phyloP scores from a whole-genome alignment of 2,113 vertebrate genomes.

The Addax nasomaculatus region DNA sequence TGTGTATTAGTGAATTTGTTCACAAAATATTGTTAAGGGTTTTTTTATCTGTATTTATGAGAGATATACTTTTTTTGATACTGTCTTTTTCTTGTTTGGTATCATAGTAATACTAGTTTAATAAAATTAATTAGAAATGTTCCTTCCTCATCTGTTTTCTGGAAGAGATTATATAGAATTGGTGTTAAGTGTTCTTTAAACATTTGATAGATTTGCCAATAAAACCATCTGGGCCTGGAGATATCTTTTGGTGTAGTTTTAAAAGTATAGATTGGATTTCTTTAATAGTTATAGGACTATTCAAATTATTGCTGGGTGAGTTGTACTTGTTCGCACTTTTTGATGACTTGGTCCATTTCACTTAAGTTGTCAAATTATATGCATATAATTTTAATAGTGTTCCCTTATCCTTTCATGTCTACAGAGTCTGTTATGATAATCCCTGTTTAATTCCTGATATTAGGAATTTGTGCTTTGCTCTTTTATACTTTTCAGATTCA shows the following conservation, averaged over 20 bases:
- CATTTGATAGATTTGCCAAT: not conserved
- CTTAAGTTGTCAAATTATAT: not conserved
- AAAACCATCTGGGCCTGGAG: not conserved
- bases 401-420: slow-evolving; percentile 4
- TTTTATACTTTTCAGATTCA: slow-evolving; percentile 22
- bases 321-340: not conserved
- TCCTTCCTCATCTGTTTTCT: slow-evolving; percentile 8
- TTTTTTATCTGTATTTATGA: not conserved
- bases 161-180: not conserved
- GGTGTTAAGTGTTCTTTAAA: not conserved
- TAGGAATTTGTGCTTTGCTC: not conserved
- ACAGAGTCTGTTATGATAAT: not conserved
- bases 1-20: slow-evolving; percentile 1
- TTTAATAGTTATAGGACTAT: not conserved
- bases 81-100: not conserved
- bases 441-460: not conserved
- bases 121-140: not conserved
- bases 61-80: not conserved
- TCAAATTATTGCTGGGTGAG: not conserved
- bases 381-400: not conserved
- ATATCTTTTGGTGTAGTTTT: not conserved
- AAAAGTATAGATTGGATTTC: not conserved
- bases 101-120: not conserved
- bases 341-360: not conserved
- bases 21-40: not conserved